Evolutionary conservation across 1,140 invertebrate species (phyloP).

Genomic region (Sycophila sp.): DNA sequence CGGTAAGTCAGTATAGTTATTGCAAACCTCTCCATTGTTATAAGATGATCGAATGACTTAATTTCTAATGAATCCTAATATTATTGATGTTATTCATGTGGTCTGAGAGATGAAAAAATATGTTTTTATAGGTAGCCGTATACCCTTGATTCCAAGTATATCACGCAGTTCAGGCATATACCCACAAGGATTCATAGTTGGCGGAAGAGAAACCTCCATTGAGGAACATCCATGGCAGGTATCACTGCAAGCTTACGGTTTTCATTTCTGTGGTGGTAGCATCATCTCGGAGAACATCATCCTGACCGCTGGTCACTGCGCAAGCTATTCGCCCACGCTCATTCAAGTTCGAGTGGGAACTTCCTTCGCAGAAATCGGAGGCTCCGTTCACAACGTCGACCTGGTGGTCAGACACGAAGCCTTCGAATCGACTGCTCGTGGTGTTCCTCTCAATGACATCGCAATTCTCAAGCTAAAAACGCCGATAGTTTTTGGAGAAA

Average conservation of each 20-base stretch:
- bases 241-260: constrained; percentile 69
- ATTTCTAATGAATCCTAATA: too few relatives aligned
- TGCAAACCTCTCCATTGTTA: too few relatives aligned
- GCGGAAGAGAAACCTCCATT: constrained; percentile 64
- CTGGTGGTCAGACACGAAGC: constrained; percentile 14
- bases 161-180: too few relatives aligned
- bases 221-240: constrained; percentile 68
- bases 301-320: constrained; percentile 68
- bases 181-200: constrained; percentile 64
- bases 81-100: too few relatives aligned
- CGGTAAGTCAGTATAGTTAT: too few relatives aligned
- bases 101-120: too few relatives aligned
- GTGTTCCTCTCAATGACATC: constrained; percentile 70
- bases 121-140: too few relatives aligned
- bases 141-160: too few relatives aligned
- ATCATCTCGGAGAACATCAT: constrained; percentile 67
- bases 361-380: background rate
- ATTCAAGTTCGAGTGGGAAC: constrained; percentile 5
- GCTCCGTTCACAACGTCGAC: constrained; percentile 31
- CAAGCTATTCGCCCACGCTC: constrained; percentile 27
- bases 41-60: too few relatives aligned
- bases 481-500: constrained; percentile 66
- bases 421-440: constrained; percentile 30
- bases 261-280: constrained; percentile 67
- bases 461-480: constrained; percentile 69